Evolutionary conservation across 2,797 vertebrate genomes (phyloP).

Genomic region (Rhabdomys pumilio): DNA sequence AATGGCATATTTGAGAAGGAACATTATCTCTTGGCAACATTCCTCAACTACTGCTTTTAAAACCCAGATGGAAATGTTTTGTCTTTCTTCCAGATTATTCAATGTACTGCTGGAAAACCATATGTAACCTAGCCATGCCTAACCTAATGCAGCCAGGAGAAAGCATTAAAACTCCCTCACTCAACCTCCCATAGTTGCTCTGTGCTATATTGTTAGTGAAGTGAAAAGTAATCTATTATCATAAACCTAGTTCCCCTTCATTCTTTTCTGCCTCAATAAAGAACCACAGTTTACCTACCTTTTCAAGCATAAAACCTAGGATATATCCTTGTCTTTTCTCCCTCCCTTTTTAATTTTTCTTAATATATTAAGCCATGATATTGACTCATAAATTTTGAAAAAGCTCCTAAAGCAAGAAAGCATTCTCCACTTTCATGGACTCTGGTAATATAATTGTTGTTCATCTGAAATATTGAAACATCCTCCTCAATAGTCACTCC

Average conservation of each 20-base stretch:
- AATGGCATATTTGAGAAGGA: slow-evolving; percentile 76
- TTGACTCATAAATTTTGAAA: neutral
- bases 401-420: neutral
- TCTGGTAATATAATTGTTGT: slow-evolving; percentile 13
- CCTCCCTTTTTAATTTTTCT: neutral
- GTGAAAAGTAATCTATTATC: slow-evolving; percentile 8
- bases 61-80: slow-evolving; percentile 79
- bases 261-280: slow-evolving; percentile 25
- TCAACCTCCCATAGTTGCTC: neutral
- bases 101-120: slow-evolving; percentile 55
- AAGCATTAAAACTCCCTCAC: neutral
- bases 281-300: slow-evolving; percentile 6
- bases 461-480: neutral
- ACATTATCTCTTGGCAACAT: slow-evolving; percentile 83
- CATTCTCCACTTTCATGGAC: neutral
- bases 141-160: neutral
- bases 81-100: neutral
- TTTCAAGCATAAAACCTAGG: slow-evolving; percentile 38
- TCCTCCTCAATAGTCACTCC: neutral
- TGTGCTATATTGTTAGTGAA: neutral
- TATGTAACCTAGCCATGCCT: slow-evolving; percentile 4
- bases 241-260: slow-evolving; percentile 2
- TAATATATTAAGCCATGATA: neutral
- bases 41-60: slow-evolving; percentile 81
- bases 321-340: neutral